Evolutionary conservation across 2,888 invertebrate genomes (phyloP).

Genomic region (Cheilosia impressa): DNA sequence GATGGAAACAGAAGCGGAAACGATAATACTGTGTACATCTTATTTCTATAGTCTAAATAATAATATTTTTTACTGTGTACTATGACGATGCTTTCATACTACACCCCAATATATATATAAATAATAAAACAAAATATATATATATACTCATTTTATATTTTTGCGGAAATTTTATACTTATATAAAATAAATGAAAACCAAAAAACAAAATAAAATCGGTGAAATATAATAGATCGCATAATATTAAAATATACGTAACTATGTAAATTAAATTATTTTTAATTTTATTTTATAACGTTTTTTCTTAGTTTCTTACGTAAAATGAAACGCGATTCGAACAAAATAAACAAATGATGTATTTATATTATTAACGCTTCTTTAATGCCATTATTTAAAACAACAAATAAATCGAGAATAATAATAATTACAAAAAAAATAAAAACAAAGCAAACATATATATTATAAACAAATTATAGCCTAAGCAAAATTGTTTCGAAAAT

Average conservation of each 20-base stretch:
- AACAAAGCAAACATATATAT: slow-evolving; percentile 37
- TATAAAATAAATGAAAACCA: slow-evolving; percentile 55
- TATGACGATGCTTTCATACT: slow-evolving; percentile 75
- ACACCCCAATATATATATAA: slow-evolving; percentile 62
- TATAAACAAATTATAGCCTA: slow-evolving; percentile 75
- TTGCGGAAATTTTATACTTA: slow-evolving; percentile 81
- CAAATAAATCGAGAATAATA: slow-evolving; percentile 66
- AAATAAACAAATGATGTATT: slow-evolving; percentile 50
- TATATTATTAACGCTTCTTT: slow-evolving; percentile 64
- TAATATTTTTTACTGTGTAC: slow-evolving; percentile 76
- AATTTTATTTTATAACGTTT: slow-evolving; percentile 32
- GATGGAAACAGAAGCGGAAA: slow-evolving; percentile 68
- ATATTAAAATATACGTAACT: slow-evolving; percentile 67
- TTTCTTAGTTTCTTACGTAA: slow-evolving; percentile 35
- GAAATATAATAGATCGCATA: slow-evolving; percentile 69
- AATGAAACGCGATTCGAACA: slow-evolving; percentile 37
- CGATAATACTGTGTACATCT: slow-evolving; percentile 73
- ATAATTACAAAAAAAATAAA: slow-evolving; percentile 52
- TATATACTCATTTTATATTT: slow-evolving; percentile 81
- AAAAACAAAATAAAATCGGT: slow-evolving; percentile 45
- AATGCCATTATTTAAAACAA: slow-evolving; percentile 65
- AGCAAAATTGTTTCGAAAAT: slow-evolving; percentile 68
- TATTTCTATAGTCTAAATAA: slow-evolving; percentile 75
- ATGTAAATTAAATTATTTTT: slow-evolving; percentile 63
- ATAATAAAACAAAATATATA: slow-evolving; percentile 69